A percentile compares a stretch with the other conserved stretches of the same genome.
Conservation (phyloP, 2,113 vertebrate genomes). For the Eubucco bourcierii region DNA sequence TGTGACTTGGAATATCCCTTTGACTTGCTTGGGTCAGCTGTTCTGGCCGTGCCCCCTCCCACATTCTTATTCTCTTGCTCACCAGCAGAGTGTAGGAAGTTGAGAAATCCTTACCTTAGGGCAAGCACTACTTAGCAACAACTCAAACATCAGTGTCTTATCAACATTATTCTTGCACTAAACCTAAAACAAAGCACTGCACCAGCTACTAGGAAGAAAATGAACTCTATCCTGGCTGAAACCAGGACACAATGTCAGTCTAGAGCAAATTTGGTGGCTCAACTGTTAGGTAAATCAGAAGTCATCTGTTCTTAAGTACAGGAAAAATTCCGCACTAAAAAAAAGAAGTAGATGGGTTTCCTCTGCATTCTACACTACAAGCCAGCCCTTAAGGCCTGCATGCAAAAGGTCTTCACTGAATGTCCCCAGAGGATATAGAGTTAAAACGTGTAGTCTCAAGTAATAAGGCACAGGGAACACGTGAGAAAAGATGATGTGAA, state of each 20-base stretch:
- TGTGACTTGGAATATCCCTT: not conserved
- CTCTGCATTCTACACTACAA: not conserved
- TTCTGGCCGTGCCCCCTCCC: not conserved
- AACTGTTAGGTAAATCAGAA: not conserved
- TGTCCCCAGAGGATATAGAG: not conserved
- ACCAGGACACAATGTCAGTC: not conserved
- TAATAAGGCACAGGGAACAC: not conserved
- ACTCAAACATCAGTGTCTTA: not conserved
- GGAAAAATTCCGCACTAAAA: not conserved
- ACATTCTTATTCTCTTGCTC: not conserved
- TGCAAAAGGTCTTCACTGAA: not conserved
- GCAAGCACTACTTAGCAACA: not conserved
- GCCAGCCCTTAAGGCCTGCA: not conserved
- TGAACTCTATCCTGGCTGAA: not conserved
- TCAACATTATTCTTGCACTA: not conserved
- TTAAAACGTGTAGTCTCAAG: not conserved
- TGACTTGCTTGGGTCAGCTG: not conserved
- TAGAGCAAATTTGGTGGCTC: not conserved
- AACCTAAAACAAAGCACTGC: not conserved
- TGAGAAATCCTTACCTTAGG: not conserved
- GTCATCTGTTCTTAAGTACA: not conserved
- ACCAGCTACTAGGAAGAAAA: not conserved
- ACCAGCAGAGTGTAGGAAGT: not conserved
- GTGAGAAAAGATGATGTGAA: not conserved
- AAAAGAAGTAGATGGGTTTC: not conserved